phyloP scores from a whole-genome alignment of 2,888 invertebrate species.

The Gastrophysa polygoni region DNA sequence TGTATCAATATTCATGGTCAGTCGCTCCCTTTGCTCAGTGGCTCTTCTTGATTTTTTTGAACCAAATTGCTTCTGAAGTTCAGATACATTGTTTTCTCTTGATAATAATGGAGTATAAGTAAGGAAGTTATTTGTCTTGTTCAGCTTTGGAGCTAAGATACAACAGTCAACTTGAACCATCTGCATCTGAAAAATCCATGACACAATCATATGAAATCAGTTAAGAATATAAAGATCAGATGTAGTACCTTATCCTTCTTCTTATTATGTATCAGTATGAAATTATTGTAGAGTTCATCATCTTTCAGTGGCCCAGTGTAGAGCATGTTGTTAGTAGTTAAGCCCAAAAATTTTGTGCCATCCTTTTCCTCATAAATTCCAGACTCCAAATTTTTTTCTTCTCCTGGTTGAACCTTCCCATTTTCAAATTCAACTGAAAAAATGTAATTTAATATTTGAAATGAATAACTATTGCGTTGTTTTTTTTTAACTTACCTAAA shows the following conservation, averaged over 20 bases:
- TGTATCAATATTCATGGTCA: constrained; percentile 64
- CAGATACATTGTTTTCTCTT: constrained; percentile 40
- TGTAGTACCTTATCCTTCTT: constrained; percentile 45
- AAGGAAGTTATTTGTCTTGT: constrained; percentile 23
- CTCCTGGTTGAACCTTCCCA: constrained; percentile 40
- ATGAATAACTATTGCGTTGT: no score
- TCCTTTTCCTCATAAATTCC: constrained; percentile 37
- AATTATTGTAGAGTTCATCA: constrained; percentile 45
- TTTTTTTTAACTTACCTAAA: constrained; percentile 30
- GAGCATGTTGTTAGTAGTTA: constrained; percentile 43
- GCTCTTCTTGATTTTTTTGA: constrained; percentile 66
- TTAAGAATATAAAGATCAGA: not conserved
- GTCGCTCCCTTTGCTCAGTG: constrained; percentile 66
- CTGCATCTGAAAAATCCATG: constrained; percentile 20
- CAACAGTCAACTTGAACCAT: constrained; percentile 38
- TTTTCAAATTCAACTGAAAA: constrained; percentile 50
- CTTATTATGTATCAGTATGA: constrained; percentile 46
- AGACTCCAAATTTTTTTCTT: constrained; percentile 41
- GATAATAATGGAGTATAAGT: constrained; percentile 23
- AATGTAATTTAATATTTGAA: not conserved
- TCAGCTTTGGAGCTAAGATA: constrained; percentile 36
- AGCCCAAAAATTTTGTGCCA: constrained; percentile 37
- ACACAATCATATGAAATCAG: not conserved
- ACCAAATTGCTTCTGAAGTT: constrained; percentile 68
- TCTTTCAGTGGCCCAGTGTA: constrained; percentile 44